Conservation (phyloP, 92 coral and sea anemone genomes). For the Umimayanthus kanabou region DNA sequence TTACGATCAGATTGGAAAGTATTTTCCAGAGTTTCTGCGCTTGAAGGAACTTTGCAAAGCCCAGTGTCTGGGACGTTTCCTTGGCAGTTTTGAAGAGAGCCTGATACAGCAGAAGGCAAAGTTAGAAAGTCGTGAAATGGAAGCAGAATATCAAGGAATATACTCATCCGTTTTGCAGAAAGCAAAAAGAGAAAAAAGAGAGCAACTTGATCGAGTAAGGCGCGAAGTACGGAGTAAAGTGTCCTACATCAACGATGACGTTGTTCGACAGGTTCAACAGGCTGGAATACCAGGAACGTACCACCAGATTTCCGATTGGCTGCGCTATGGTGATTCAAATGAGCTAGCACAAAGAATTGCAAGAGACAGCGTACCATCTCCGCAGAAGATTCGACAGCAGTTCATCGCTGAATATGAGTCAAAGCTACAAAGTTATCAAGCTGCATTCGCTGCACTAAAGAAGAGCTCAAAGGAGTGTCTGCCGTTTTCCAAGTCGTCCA, state of each 20-base stretch:
- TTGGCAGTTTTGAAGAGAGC: constrained; percentile 24
- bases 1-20: constrained; percentile 45
- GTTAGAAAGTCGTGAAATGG: constrained; percentile 21
- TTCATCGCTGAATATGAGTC: constrained; percentile 19
- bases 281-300: constrained; percentile 25
- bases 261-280: constrained; percentile 34
- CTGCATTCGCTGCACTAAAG: constrained; percentile 3
- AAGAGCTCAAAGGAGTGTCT: constrained; percentile 35
- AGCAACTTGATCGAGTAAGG: constrained; percentile 9
- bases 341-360: constrained; percentile 35
- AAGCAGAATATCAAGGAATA: constrained; percentile 24
- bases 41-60: constrained; percentile 56
- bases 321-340: constrained; percentile 38
- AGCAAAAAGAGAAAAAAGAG: neutral
- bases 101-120: neutral
- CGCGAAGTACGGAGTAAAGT: constrained; percentile 25
- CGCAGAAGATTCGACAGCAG: constrained; percentile 16
- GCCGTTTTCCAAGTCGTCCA: constrained; percentile 3
- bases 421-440: neutral
- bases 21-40: constrained; percentile 50
- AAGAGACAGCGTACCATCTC: constrained; percentile 29
- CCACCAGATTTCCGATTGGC: constrained; percentile 29
- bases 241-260: constrained; percentile 17
- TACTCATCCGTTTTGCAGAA: constrained; percentile 17
- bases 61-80: constrained; percentile 40